These are phyloP conservation scores for Enteromius treurensis DNA, from an alignment of 2,797 vertebrate species.

Conservation along the genomic window DNA sequence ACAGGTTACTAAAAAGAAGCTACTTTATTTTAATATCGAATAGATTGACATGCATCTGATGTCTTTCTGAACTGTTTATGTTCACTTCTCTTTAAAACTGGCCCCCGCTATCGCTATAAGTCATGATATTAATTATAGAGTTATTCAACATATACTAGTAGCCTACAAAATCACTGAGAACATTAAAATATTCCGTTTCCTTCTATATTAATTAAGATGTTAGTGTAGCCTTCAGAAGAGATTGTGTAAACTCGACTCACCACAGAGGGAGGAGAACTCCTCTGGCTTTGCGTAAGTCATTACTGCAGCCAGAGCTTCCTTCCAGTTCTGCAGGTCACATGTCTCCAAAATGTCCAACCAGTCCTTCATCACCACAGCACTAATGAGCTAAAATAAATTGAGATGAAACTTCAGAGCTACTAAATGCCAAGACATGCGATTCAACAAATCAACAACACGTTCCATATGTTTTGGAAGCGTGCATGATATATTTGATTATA, in stretches of 20 bases:
- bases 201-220: background rate
- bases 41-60: background rate
- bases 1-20: background rate
- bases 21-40: background rate
- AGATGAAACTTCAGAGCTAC: conserved; percentile 1
- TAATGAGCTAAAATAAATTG: conserved; percentile 83
- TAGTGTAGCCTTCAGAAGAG: no score
- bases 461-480: background rate
- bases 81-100: background rate
- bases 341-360: conserved; percentile 92
- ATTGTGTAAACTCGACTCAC: conserved; percentile 72
- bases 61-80: background rate
- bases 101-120: background rate
- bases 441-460: background rate
- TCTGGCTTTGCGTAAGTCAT: conserved; percentile 91
- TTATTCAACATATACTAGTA: background rate
- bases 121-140: background rate
- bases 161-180: background rate
- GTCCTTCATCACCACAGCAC: conserved; percentile 93
- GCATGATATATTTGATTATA: background rate
- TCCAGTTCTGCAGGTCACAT: conserved; percentile 95
- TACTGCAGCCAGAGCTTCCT: conserved; percentile 92
- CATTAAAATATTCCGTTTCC: background rate
- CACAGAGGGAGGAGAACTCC: conserved; percentile 90
- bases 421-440: background rate